Evolutionary conservation across 2,113 vertebrate species (phyloP).

Genomic region (Dromas ardeola): DNA sequence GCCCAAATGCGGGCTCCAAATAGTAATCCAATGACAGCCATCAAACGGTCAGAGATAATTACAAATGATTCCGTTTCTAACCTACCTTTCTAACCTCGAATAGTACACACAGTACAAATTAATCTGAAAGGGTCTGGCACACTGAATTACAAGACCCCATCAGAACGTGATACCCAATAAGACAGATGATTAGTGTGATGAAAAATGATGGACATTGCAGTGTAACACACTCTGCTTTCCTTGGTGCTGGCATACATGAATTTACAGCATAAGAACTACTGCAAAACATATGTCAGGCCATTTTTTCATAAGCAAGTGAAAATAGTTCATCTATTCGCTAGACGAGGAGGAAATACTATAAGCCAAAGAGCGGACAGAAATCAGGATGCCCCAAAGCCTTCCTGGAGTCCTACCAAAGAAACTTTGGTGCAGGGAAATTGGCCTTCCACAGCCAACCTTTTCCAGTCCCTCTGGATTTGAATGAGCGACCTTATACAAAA

Average conservation of each 20-base stretch:
- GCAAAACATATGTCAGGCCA: accelerated
- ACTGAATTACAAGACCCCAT: neutral
- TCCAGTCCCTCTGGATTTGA: constrained; percentile 7
- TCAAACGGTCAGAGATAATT: neutral
- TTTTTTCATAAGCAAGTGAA: neutral
- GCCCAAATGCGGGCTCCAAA: neutral
- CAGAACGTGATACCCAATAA: neutral
- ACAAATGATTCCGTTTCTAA: neutral
- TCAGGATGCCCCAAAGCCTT: constrained; percentile 19
- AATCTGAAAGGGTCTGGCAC: neutral
- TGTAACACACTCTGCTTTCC: neutral
- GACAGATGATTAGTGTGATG: neutral
- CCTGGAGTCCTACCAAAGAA: constrained; percentile 19
- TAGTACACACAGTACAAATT: neutral
- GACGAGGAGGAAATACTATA: neutral
- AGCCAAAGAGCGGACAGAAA: constrained; percentile 1
- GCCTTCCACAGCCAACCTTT: neutral
- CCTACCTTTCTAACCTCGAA: neutral
- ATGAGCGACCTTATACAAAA: constrained; percentile 36
- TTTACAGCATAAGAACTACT: neutral
- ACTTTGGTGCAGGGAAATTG: neutral
- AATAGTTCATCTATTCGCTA: neutral
- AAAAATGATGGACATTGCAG: neutral
- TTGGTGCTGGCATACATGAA: neutral
- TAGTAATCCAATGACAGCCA: neutral